Evolutionary conservation across 2,113 vertebrate genomes (phyloP), one percentile per base, ranked within the genome.

Genomic region (Hemicordylus capensis): DNA sequence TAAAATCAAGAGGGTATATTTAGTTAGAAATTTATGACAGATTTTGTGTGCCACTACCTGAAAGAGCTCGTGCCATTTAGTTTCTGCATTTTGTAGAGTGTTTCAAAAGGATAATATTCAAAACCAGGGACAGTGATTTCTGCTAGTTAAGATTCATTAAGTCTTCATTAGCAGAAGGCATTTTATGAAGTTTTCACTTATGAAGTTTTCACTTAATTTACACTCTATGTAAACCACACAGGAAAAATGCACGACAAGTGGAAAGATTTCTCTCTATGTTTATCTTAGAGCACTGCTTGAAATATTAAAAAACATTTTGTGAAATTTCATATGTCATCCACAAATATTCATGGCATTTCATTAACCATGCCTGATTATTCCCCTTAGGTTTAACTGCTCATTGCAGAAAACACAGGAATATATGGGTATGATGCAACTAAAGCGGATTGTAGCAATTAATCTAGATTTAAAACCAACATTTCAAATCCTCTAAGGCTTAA

Each of bases 271-370:
- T 6, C 73, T n/a, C 39, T 75, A 81, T 31, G 37, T 64, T 7
- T 78, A 81, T 4, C 81, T 64, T 58, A 39, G 39, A 73, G 1
- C 39, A 31, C 51, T 64, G 48, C 14, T 89, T 48, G 46, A 91
- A 91, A 56, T 46, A 84, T 85, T 78, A 84, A 86, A 46, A 22
- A 76, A 81, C 17, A 19, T 37, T 20, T 51, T 31, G 1, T 80
- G 22, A 87, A 89, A 86, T 88, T 77, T 85, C 26, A 81, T 84
- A 73, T 87, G 83, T 51, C 37, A 42, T 91, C 58, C 56, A 85
- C 9, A 90, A 84, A 66, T 79, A 87, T 87, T 90, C 90, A 51
- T 85, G 81, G 72, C 80, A 91, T 93, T 92, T 67, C 89, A 85
- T 58, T 19, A 87, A 88, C 72, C 77, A 86, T 80, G 37, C 39